These are phyloP conservation scores for Lypha dubia DNA, from an alignment of 2,888 invertebrate genomes.

Conservation along the genomic window DNA sequence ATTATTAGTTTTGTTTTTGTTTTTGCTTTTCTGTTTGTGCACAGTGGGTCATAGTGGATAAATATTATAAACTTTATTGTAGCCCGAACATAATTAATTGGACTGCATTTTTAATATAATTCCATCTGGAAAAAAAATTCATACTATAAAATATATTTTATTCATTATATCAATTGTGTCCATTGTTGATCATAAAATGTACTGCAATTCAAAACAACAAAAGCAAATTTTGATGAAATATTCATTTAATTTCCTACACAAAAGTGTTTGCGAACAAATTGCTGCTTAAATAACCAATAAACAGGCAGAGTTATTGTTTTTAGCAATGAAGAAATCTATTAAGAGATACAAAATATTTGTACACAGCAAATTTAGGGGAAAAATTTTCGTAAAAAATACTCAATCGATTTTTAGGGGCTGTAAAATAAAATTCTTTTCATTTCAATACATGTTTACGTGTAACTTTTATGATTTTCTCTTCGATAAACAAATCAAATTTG, in stretches of 20 bases:
- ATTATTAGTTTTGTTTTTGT: no score
- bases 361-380: background rate
- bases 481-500: background rate
- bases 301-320: background rate
- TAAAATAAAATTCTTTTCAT: background rate
- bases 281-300: background rate
- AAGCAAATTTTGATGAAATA: background rate
- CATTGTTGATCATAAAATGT: background rate
- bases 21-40: no score
- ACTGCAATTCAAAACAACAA: background rate
- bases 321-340: background rate
- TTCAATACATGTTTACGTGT: background rate
- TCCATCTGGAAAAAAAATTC: no score
- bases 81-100: no score
- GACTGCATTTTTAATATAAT: no score
- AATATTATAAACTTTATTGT: no score
- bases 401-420: background rate
- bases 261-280: background rate
- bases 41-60: no score
- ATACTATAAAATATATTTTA: no score
- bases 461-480: background rate
- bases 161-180: background rate
- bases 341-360: background rate
- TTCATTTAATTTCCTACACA: background rate
- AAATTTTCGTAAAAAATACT: background rate